Base-by-base conservation (phyloP, 2,888 invertebrate species). In the Phoenoteleia sp. region DNA sequence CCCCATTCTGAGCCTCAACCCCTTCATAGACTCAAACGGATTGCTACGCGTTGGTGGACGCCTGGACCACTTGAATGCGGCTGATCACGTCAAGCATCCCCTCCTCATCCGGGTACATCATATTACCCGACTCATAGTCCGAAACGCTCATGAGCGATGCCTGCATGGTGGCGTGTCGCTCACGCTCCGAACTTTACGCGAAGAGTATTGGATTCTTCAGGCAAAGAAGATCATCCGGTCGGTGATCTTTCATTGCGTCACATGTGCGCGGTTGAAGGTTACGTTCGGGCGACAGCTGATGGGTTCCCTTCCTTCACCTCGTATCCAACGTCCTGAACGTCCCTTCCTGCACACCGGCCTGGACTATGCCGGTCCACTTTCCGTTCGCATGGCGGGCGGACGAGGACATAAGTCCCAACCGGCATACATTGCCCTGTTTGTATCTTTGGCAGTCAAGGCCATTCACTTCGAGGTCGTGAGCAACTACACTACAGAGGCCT, bases 141-240 rank as follows among this genome's bases (percentile, higher is more conserved):
- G 27, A 3, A 4, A 36, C 21, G 23, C 33, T n/a, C 69, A 69
- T 36, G 21, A 69, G 15, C 21, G 54, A 9, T 54, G 69, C 13
- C 25, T 76, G 0, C 66, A 76, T 21, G 76, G 76, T 3, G 66
- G 66, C 3, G 6, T 25, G n/a, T 9, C 42, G 5, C 29, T 79
- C 1, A 79, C 79, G 2, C 52, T 71, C 9, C 29, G 69, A 3
- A 62, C 62, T 2, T 17, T 79, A 6, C 21, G 58, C 25, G 39
- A 21, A 23, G 42, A 21, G n/a, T 11, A 21, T 49, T 79, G 79
- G 77, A 13, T 77, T 11, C 17, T 77, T 2, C 25, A 56, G 17
- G 42, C n/a, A n/a, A n/a, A n/a, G n/a, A 33, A 33, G 11, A 33
- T 9, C 5, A 33, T 9, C 11, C 33, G 11, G 17, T 39, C 49